Evolutionary conservation across 2,113 vertebrate genomes (phyloP).

Genomic region (Marmota flaviventris): DNA sequence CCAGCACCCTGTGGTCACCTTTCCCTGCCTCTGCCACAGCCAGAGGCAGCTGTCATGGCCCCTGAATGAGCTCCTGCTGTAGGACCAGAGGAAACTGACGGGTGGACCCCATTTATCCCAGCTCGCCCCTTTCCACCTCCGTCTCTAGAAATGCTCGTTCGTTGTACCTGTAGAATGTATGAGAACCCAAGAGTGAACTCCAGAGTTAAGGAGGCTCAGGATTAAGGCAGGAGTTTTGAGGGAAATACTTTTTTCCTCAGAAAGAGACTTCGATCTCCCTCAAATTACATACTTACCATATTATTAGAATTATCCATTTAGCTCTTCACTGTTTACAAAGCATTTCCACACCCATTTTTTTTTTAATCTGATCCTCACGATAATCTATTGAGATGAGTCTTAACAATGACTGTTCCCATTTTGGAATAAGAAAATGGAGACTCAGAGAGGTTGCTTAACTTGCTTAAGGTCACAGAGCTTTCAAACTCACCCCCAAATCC

Average conservation of each 20-base stretch:
- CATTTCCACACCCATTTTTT: not conserved
- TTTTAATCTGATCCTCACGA: not conserved
- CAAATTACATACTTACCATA: not conserved
- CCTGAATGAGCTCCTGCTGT: not conserved
- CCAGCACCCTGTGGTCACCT: not conserved
- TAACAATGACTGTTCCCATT: not conserved
- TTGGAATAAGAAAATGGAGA: not conserved
- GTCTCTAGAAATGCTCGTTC: not conserved
- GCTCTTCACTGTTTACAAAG: constrained; percentile 6
- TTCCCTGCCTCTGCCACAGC: not conserved
- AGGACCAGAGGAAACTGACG: not conserved
- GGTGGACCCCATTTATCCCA: not conserved
- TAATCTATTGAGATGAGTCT: not conserved
- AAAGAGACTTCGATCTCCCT: not conserved
- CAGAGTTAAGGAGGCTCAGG: not conserved
- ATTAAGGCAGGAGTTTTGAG: not conserved
- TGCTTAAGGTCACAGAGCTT: constrained; percentile 54
- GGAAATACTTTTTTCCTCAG: not conserved
- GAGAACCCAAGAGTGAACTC: constrained; percentile 1
- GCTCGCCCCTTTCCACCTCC: not conserved
- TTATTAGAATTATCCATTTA: not conserved
- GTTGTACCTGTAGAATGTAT: not conserved
- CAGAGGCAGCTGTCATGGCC: not conserved
- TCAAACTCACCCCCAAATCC: constrained; percentile 52
- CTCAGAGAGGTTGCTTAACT: constrained; percentile 63